Base-by-base conservation (phyloP, 2,113 vertebrate genomes). In the Morone saxatilis region DNA sequence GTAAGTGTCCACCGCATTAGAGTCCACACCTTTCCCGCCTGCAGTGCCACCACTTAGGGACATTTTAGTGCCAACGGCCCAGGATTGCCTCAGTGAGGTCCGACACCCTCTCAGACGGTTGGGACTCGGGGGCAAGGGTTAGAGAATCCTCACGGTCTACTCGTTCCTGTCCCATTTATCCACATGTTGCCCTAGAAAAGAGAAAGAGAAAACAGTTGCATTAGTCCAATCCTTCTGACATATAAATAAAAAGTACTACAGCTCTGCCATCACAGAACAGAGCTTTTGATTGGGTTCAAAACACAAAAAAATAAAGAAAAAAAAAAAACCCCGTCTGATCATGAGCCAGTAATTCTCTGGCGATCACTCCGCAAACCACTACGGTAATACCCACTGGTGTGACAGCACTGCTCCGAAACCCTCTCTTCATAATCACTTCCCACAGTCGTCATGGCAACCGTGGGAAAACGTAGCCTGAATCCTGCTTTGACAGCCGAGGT, bases 1-100 rank as follows among this genome's bases (percentile, higher is more conserved):
- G 78, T 99, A 99, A 89, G 98, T 98, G 96, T 99, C 98, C 96
- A 99, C 98, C 93, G 98, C 97, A 97, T 99, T 99, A 87, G 98
- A 97, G 96, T 99, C 98, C 89, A 99, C 97, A 98, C 97, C 98
- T 99, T 99, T 99, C 98, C 98, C 98, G 97, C 97, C 98, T 98
- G 98, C 97, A 98, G 97, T 97, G 97, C 98, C 97, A 96, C 98
- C 96, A 98, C 98, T 99, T 97, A 99, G 98, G 98, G 98, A 99
- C 98, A 99, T 99, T 97, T 99, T 99, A 99, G 97, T 98, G 96
- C 97, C 97, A 98, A 97, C 96, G 83, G 96, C 96, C 97, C 97
- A 96, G 95, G 91, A 92, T 93, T 93, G 94, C 94, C 94, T 95
- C 94, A 91, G 90, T 92, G 89, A 95, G 89, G 94, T 96, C 95